phyloP scores from a whole-genome alignment of 2,113 vertebrate species.

The Beaufortia kweichowensis region DNA sequence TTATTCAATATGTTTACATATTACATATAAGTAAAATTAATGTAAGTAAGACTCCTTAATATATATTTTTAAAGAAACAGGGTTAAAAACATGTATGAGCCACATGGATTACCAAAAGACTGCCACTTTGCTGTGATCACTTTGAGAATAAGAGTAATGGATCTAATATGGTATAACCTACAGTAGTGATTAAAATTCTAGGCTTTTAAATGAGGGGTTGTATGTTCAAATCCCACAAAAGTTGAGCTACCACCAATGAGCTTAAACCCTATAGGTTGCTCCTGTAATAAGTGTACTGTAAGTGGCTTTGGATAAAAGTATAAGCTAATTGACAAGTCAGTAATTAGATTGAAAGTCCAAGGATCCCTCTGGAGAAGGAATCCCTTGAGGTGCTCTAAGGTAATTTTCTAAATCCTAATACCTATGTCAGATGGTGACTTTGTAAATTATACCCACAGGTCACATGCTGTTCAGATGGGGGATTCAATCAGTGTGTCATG shows the following conservation, averaged over 20 bases:
- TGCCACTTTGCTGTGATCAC: not conserved
- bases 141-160: not conserved
- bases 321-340: conserved; percentile 17
- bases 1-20: too few species aligned
- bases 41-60: too few species aligned
- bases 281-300: not conserved
- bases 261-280: conserved; percentile 17
- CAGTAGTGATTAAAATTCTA: not conserved
- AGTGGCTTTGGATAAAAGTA: conserved; percentile 22
- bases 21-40: too few species aligned
- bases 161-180: not conserved
- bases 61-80: not conserved
- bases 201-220: not conserved
- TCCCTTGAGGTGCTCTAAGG: not conserved
- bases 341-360: not conserved
- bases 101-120: not conserved
- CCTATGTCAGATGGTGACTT: not conserved
- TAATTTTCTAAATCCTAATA: not conserved
- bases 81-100: not conserved
- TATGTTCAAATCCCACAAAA: not conserved
- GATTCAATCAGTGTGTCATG: not conserved
- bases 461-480: not conserved
- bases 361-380: not conserved
- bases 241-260: conserved; percentile 2
- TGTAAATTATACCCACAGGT: not conserved